Conservation (phyloP, 2,888 invertebrate species). For the Drosophila emarginata region DNA sequence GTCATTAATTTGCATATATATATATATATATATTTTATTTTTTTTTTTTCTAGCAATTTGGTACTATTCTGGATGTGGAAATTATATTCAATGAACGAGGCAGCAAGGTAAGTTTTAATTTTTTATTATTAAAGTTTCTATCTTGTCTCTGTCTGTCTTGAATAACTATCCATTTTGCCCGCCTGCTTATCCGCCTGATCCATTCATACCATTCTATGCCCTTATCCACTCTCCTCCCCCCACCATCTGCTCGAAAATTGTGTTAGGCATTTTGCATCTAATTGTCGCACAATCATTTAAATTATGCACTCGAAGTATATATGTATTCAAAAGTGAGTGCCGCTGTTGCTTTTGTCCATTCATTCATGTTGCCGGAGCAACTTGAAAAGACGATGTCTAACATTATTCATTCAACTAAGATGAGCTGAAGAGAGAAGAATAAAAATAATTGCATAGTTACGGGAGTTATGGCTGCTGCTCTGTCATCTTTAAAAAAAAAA, state of each 20-base stretch:
- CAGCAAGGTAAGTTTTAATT: constrained; percentile 94
- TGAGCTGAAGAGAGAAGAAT: constrained; percentile 16
- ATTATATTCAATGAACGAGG: constrained; percentile 99
- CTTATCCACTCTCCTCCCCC: not conserved
- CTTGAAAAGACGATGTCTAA: constrained; percentile 11
- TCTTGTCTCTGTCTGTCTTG: constrained; percentile 16
- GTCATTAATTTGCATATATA: constrained; percentile 7
- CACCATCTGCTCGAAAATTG: constrained; percentile 19
- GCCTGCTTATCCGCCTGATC: not conserved
- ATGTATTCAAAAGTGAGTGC: constrained; percentile 22
- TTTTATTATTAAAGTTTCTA: constrained; percentile 7
- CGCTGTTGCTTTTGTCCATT: constrained; percentile 37
- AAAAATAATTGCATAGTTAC: constrained; percentile 74
- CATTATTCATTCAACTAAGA: constrained; percentile 39
- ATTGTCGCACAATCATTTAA: constrained; percentile 75
- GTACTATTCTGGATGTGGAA: constrained; percentile 99
- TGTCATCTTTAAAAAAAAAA: constrained; percentile 11
- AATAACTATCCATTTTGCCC: not conserved
- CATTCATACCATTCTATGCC: constrained; percentile 10
- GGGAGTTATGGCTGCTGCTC: constrained; percentile 15
- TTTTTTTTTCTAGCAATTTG: constrained; percentile 90
- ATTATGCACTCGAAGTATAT: constrained; percentile 66
- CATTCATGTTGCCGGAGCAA: constrained; percentile 18
- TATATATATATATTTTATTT: too few relatives aligned
- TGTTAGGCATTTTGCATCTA: constrained; percentile 44